Conservation (phyloP, 2,888 invertebrate species). For the Ochlodes sylvanus region DNA sequence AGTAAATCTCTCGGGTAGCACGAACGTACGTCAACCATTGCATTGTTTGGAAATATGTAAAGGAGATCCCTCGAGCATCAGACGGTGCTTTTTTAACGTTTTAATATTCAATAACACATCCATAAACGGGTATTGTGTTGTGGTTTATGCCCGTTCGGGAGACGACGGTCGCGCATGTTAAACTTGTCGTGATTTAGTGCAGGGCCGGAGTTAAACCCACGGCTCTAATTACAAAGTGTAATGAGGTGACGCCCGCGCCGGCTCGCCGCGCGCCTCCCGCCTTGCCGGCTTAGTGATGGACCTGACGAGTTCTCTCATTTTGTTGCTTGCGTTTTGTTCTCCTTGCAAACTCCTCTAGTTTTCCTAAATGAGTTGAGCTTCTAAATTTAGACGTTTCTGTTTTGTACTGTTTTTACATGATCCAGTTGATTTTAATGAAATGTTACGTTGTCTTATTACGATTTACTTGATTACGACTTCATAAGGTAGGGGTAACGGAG, state of each 20-base stretch:
- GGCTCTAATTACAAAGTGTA: conserved; percentile 82
- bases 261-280: conserved; percentile 49
- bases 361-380: not conserved
- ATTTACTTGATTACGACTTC: too few species aligned
- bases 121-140: conserved; percentile 67
- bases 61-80: conserved; percentile 55
- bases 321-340: not conserved
- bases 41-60: conserved; percentile 66
- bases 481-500: too few species aligned
- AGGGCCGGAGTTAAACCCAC: conserved; percentile 71
- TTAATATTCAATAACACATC: conserved; percentile 75
- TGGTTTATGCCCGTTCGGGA: conserved; percentile 61
- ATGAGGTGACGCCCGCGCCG: conserved; percentile 67
- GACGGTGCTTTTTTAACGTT: conserved; percentile 58
- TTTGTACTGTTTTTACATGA: too few species aligned
- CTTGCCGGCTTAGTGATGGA: conserved; percentile 40
- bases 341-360: not conserved
- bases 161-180: conserved; percentile 65
- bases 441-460: too few species aligned
- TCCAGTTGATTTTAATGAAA: too few species aligned
- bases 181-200: conserved; percentile 77
- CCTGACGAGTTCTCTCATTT: conserved; percentile 21
- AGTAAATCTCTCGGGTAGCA: conserved; percentile 38
- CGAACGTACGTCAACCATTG: conserved; percentile 50
- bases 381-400: too few species aligned